phyloP scores from a whole-genome alignment of 2,113 vertebrate genomes.

The Macquaria australasica region DNA sequence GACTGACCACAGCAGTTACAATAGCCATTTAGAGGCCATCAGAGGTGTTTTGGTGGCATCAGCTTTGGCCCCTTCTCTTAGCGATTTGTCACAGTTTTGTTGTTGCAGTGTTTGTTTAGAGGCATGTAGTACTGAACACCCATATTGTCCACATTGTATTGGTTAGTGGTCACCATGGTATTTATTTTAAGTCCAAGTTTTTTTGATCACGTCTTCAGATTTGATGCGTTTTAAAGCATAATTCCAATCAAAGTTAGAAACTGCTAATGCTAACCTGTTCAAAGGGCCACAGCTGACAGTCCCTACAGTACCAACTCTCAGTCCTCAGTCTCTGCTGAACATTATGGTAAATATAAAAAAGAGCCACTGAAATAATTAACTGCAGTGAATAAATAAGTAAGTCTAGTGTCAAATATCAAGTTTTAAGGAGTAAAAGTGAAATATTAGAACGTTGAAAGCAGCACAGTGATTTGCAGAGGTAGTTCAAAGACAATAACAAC shows the following conservation, averaged over 20 bases:
- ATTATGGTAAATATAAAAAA: neutral
- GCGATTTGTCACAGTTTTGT: conserved; percentile 41
- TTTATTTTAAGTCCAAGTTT: neutral
- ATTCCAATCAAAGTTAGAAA: neutral
- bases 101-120: conserved; percentile 25
- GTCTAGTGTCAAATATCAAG: neutral
- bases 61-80: conserved; percentile 9
- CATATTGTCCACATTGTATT: neutral
- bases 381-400: neutral
- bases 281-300: neutral
- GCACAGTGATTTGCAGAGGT: neutral
- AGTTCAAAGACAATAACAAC: neutral
- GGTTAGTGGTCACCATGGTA: neutral
- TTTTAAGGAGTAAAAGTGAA: neutral
- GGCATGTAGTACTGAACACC: neutral
- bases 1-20: conserved; percentile 51
- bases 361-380: neutral
- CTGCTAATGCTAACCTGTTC: neutral
- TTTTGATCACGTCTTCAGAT: neutral
- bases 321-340: neutral
- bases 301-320: neutral
- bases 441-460: neutral
- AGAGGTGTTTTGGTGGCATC: conserved; percentile 40
- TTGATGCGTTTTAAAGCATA: neutral
- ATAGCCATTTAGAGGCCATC: conserved; percentile 56